These are phyloP conservation scores for Heteromormyrus szaboi DNA, from an alignment of 2,797 vertebrate species.

Conservation along the genomic window DNA sequence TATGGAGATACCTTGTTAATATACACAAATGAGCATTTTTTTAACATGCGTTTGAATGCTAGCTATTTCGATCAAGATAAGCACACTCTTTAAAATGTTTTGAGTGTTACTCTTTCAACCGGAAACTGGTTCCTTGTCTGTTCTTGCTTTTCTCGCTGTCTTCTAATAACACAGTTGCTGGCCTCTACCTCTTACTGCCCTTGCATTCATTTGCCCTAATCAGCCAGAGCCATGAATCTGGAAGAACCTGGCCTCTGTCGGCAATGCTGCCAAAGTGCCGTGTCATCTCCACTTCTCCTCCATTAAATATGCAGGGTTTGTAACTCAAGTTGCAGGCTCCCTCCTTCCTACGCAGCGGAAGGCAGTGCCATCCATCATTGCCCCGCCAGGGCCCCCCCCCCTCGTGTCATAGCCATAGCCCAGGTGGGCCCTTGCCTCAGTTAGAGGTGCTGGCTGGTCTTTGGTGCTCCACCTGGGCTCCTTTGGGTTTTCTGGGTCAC, in stretches of 20 bases:
- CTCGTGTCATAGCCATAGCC: not conserved
- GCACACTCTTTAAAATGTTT: not conserved
- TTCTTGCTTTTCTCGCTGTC: no score
- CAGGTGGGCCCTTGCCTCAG: not conserved
- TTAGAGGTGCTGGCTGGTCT: not conserved
- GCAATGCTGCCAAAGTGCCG: not conserved
- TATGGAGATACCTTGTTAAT: not conserved
- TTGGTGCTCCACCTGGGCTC: not conserved
- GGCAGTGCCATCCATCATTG: not conserved
- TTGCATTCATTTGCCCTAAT: not conserved
- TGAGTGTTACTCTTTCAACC: not conserved
- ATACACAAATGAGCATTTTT: not conserved
- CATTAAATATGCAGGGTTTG: slow-evolving; percentile 15
- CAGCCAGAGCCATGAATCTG: not conserved
- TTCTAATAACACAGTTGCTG: not conserved
- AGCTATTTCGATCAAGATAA: not conserved
- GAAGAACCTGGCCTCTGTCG: not conserved
- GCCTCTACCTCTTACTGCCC: not conserved
- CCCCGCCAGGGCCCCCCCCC: not conserved
- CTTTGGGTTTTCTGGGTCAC: not conserved
- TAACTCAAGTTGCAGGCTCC: not conserved
- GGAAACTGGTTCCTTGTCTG: not conserved
- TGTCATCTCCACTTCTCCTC: not conserved
- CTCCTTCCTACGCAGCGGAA: not conserved
- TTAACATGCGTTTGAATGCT: not conserved